Conservation (phyloP, 2,113 vertebrate species). For the Anser cygnoides region DNA sequence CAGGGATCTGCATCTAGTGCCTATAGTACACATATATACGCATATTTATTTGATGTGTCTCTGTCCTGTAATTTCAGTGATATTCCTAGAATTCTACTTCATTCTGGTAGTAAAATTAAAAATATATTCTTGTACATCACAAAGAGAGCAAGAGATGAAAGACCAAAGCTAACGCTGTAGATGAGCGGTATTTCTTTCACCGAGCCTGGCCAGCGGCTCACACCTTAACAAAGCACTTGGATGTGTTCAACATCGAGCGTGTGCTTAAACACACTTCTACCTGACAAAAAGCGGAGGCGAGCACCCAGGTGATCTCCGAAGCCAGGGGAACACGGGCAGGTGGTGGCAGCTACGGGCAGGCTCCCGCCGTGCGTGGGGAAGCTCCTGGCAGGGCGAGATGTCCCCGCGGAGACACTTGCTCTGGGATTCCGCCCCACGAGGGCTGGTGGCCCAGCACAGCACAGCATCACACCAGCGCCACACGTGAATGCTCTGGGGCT, state of each 20-base stretch:
- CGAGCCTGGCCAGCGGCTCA: rapidly evolving
- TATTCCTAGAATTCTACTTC: background rate
- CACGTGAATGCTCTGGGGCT: background rate
- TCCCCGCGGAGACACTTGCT: no score
- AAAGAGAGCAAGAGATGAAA: background rate
- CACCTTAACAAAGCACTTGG: rapidly evolving
- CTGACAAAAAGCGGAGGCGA: background rate
- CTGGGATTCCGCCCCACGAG: no score
- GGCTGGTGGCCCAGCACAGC: no score
- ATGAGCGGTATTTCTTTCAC: background rate
- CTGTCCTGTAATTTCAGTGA: background rate
- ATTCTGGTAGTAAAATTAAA: background rate
- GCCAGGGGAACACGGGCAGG: background rate
- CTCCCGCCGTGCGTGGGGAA: no score
- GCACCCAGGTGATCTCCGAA: background rate
- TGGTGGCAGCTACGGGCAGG: background rate
- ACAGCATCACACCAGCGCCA: background rate
- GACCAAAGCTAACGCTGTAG: background rate
- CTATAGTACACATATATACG: rapidly evolving
- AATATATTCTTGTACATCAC: rapidly evolving
- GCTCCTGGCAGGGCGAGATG: no score
- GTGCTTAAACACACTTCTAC: background rate
- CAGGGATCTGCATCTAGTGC: background rate
- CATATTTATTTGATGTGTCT: rapidly evolving
- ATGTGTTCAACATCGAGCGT: rapidly evolving